Evolutionary conservation across 1,140 invertebrate genomes (phyloP).

Genomic region (Monochamus saltuarius): DNA sequence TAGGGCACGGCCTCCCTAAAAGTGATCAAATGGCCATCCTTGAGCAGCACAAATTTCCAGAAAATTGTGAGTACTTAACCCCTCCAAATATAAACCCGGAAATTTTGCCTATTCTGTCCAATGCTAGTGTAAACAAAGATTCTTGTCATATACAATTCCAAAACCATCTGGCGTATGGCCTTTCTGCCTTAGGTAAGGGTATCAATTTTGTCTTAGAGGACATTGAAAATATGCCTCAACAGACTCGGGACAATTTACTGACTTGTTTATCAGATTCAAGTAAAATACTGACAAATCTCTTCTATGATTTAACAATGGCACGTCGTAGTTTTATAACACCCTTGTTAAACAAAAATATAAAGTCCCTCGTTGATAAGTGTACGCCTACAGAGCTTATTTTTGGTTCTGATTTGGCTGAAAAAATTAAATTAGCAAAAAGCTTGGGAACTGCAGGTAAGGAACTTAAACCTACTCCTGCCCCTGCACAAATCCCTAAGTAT

Average conservation of each 20-base stretch:
- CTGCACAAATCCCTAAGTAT: background rate
- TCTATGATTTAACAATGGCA: background rate
- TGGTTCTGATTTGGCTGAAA: conserved; percentile 7
- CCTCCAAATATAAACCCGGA: conserved; percentile 1
- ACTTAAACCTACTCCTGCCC: conserved; percentile 6
- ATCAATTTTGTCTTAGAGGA: background rate
- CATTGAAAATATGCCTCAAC: background rate
- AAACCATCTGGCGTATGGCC: background rate
- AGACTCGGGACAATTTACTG: background rate
- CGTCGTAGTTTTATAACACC: conserved; percentile 1
- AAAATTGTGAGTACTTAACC: background rate
- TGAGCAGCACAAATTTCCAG: background rate
- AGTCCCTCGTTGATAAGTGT: background rate
- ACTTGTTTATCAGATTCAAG: background rate
- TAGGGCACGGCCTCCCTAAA: background rate
- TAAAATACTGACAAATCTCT: background rate
- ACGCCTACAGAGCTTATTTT: conserved; percentile 2
- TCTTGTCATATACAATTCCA: background rate
- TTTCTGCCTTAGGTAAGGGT: conserved; percentile 7
- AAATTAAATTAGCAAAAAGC: background rate
- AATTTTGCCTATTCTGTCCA: background rate
- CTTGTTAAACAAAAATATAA: background rate
- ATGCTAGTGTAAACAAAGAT: background rate
- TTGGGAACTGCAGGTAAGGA: conserved; percentile 5
- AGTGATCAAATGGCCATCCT: background rate